Evolutionary conservation across 2,888 invertebrate species (phyloP).

Genomic region (Tetropium fuscum): DNA sequence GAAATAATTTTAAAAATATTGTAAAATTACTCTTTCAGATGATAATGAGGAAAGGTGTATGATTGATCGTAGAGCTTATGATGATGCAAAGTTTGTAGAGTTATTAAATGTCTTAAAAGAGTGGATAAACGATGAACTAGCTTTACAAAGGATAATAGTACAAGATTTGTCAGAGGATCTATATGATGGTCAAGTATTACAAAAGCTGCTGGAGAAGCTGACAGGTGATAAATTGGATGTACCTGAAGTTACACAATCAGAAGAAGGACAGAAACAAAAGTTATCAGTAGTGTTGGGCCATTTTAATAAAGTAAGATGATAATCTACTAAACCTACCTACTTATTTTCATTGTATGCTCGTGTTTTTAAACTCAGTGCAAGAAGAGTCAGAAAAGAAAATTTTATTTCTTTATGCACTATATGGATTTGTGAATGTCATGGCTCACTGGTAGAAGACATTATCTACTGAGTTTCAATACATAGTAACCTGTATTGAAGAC

Average conservation of each 20-base stretch:
- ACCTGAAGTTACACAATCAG: constrained; percentile 98
- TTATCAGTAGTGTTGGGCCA: constrained; percentile 88
- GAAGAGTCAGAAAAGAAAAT: too few relatives aligned
- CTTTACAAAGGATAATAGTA: constrained; percentile 96
- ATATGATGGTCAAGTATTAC: constrained; percentile 93
- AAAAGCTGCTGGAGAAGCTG: constrained; percentile 84
- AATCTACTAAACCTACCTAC: too few relatives aligned
- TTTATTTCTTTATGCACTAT: too few relatives aligned
- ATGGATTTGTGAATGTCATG: too few relatives aligned
- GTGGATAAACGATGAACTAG: constrained; percentile 99
- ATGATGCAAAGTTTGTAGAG: constrained; percentile 88
- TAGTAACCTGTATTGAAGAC: too few relatives aligned
- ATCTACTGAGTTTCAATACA: too few relatives aligned
- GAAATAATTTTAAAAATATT: background rate
- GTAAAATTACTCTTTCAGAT: constrained; percentile 69
- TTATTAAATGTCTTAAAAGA: constrained; percentile 90
- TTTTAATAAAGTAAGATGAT: constrained; percentile 81
- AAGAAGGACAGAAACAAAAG: constrained; percentile 97
- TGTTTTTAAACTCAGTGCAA: too few relatives aligned
- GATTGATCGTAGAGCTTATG: constrained; percentile 89
- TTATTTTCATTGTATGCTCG: too few relatives aligned
- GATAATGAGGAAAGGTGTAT: constrained; percentile 98
- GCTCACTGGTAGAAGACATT: too few relatives aligned
- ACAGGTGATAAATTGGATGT: constrained; percentile 93
- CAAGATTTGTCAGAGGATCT: constrained; percentile 96